Base-by-base conservation (phyloP, 1,140 invertebrate genomes). In the Sinella curviseta region DNA sequence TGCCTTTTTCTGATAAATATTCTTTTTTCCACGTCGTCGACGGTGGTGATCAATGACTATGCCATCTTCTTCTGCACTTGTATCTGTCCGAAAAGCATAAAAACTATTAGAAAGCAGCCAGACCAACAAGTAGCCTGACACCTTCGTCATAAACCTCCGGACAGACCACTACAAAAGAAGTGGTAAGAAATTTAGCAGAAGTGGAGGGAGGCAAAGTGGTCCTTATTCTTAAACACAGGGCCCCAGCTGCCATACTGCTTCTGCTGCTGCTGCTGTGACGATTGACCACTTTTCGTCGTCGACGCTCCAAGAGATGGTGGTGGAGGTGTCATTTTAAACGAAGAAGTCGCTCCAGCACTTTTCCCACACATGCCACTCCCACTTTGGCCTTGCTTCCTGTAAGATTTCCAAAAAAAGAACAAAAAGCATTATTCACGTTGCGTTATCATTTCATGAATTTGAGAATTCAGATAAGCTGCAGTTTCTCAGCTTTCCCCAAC, bases 141-240 rank as follows among this genome's bases (percentile, higher is more conserved):
- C 39, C 20, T 48, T 48, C 39, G 39, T 48, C 39, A 48, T 48
- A 20, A 48, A 48, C 39, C 39, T 20, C 8, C 20, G 39, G 20
- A 48, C 39, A 48, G 39, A 48, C 39, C 20, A n/a, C n/a, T n/a
- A n/a, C 39, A 48, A 60, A 60, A 26, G 24, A 60, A 3, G 57
- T 12, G 39, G 39, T 8, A 17, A 48, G 39, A 48, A 48, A 48
- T 60, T 60, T 60, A 75, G 36, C 74, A 75, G 35, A 75, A 75
- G 36, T 75, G 74, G 20, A 75, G 24, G 17, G 74, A 75, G 24
- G 74, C 74, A 48, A 75, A 75, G 28, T 75, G 14, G 35, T 75
- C 35, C 74, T 75, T 75, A 35, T 75, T 54, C 24, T 75, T 36
- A 24, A 75, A 75, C 20, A 75, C 35, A 24, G 74, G 74, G 34